Base-by-base conservation (phyloP, 1,140 invertebrate species). In the Spodoptera litura region DNA sequence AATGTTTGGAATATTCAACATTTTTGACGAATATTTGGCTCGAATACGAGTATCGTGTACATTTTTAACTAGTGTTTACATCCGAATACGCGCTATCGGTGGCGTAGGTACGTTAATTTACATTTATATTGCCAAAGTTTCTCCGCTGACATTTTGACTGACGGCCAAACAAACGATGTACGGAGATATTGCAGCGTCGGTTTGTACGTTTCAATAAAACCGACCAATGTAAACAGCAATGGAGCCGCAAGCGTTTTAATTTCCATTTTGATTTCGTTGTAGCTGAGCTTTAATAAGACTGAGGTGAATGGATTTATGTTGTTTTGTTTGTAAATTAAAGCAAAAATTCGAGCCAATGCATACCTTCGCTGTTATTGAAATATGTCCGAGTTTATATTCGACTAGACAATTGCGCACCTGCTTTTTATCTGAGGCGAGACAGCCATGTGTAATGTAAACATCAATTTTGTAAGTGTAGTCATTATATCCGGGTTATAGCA, bases 41-140 rank as follows among this genome's bases (percentile, higher is more conserved):
- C 13, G 10, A 15, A 44, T 44, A 2, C 5, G 27, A 11, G 27
- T 38, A 38, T 35, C 35, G 13, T 38, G 59, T 61, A 61, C 58
- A 35, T 61, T n/a, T 62, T 44, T 38, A 62, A 62, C 59, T 38
- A 62, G 59, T 62, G 59, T 62, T 44, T 62, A 62, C 35, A 62
- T 62, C 59, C 59, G 35, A 44, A 56, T 56, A 56, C 11, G 35
- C 15, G 59, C 35, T 44, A 62, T 20, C 52, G n/a, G 49, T 13
- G 31, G n/a, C 62, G 61, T 62, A 20, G 44, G 13, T n/a, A 9
- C 62, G 11, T 64, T 81, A 58, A 83, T 83, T 83, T 83, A 81
- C 82, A 83, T 83, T 77, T 83, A 81, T 83, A 83, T 83, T 83
- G 82, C 70, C 64, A 75, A 78, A 81, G 71, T 77, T 81, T 77